Conservation (phyloP, 1,140 invertebrate species). For the Halictus rubicundus region DNA sequence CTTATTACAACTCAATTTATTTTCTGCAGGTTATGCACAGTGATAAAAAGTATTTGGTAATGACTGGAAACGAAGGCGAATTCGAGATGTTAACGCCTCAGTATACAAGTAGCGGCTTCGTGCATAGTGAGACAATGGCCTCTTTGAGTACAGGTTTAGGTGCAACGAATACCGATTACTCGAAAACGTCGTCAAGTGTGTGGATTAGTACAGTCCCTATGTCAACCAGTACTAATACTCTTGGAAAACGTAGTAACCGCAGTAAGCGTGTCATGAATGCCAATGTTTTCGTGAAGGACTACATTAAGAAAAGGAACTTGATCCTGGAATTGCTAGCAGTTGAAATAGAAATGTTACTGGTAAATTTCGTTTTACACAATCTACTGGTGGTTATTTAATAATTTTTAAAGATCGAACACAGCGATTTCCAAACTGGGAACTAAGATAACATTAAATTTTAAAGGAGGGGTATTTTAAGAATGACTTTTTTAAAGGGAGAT, state of each 20-base stretch:
- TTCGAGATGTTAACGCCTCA: constrained; percentile 77
- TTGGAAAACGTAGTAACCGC: constrained; percentile 89
- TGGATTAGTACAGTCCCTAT: constrained; percentile 95
- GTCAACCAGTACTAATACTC: constrained; percentile 85
- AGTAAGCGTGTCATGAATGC: constrained; percentile 85
- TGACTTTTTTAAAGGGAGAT: too few species aligned
- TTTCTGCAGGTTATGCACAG: constrained; percentile 88
- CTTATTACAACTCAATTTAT: neutral
- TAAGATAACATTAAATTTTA: too few species aligned
- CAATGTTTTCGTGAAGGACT: constrained; percentile 95
- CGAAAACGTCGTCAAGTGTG: constrained; percentile 83
- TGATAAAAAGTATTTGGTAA: constrained; percentile 98
- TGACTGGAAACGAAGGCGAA: constrained; percentile 86
- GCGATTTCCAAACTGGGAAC: too few species aligned
- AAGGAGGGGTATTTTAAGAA: too few species aligned
- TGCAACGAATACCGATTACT: constrained; percentile 83
- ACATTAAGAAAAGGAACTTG: constrained; percentile 96
- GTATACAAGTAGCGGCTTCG: constrained; percentile 78
- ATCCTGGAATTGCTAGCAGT: constrained; percentile 95
- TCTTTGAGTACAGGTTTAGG: constrained; percentile 70
- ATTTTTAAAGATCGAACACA: neutral
- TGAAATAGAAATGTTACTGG: constrained; percentile 95
- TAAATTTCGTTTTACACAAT: constrained; percentile 33
- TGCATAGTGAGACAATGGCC: constrained; percentile 72
- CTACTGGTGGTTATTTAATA: too few species aligned